Evolutionary conservation across 2,888 invertebrate genomes (phyloP), one percentile per base, ranked within the genome.

Genomic region (Caenorhabditis uteleia): DNA sequence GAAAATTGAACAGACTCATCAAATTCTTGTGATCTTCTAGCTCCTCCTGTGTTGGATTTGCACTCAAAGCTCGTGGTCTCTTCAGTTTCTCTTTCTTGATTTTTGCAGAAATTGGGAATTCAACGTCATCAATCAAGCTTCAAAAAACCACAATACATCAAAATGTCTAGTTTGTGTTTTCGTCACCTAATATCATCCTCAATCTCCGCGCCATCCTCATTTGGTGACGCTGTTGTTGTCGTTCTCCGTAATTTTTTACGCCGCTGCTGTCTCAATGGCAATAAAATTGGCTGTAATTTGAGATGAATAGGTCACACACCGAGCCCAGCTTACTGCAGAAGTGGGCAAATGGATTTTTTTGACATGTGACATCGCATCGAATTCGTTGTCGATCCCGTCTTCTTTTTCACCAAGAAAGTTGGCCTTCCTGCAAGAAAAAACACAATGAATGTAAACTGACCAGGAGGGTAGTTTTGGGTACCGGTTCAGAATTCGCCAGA

Each of bases 61-160:
- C 62, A 40, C 62, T 62, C 33, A 62, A 29, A 10, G 62, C 62
- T 40, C 56, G 54, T 31, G 62, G 56, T 39, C 51, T 46, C 27
- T 51, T 45, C n/a, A n/a, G n/a, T 38, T 34, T 23, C 25, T 38
- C 46, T 20, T 40, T 53, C 27, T 48, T 44, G 20, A 72, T 56
- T 49, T 57, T 67, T 20, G 73, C 68, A 8, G 69, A 68, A 34
- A 73, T 69, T 14, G 73, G 73, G 50, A 73, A 73, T 44, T 73
- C 73, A 16, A 70, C 39, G 6, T 61, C 61, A 50, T 69, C 56
- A 3, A 69, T 45, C 18, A 36, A 26, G n/a, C 64, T 64, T 53
- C 29, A 60, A 49, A 43, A 29, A 23, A 27, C 8, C 10, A 27
- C 16, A 25, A 46, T 29, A 29, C n/a, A n/a, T 26, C 18, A 21